These are phyloP conservation scores for Malacosoma neustria DNA, from an alignment of 2,888 invertebrate genomes.

Conservation along the genomic window DNA sequence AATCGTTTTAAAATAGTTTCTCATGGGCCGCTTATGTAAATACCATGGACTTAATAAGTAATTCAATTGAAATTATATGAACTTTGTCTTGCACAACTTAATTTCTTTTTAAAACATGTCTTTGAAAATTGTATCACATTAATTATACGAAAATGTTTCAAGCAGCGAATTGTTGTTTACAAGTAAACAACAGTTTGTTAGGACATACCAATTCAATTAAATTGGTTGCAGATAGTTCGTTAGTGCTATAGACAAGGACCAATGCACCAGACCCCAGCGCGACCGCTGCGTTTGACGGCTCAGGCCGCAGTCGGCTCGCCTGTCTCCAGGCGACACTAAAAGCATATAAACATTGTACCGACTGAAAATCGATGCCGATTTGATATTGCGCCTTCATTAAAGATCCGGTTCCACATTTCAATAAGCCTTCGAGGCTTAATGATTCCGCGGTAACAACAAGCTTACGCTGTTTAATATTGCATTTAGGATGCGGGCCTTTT, in stretches of 20 bases:
- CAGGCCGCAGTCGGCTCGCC: conserved; percentile 13
- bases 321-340: conserved; percentile 36
- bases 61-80: conserved; percentile 27
- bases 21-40: conserved; percentile 29
- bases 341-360: conserved; percentile 56
- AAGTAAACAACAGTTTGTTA: background rate
- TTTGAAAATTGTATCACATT: too few species aligned
- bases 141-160: too few species aligned
- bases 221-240: conserved; percentile 35
- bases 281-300: background rate
- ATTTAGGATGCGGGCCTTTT: conserved; percentile 66
- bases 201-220: conserved; percentile 36
- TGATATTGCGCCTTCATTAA: conserved; percentile 72
- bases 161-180: too few species aligned
- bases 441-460: conserved; percentile 61
- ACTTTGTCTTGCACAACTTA: too few species aligned
- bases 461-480: conserved; percentile 60
- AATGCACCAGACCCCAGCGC: conserved; percentile 4
- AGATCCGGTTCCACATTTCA: conserved; percentile 69
- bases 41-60: conserved; percentile 20
- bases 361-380: conserved; percentile 64
- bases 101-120: too few species aligned
- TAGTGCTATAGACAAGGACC: conserved; percentile 18
- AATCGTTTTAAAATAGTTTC: conserved; percentile 47
- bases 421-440: conserved; percentile 61